Evolutionary conservation across 1,140 invertebrate genomes (phyloP), one percentile per base, ranked within the genome.

Genomic region (Tetramorium alpestre): DNA sequence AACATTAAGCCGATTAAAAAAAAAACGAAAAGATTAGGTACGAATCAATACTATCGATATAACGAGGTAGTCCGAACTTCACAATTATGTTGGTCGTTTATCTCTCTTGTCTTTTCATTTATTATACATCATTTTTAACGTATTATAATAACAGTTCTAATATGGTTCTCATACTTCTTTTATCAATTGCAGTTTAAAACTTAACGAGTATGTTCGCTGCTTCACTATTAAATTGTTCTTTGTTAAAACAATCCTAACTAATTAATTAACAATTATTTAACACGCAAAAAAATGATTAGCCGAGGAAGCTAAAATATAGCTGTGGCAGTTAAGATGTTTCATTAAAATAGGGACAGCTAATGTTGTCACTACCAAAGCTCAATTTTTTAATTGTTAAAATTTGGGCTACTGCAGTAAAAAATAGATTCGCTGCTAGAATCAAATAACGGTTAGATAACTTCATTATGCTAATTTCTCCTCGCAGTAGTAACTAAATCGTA

Each of bases 1-100:
- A 77, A 51, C 25, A 28, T 58, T 84, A 73, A 73, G 18, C 49
- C 67, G 49, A 33, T 73, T 73, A 22, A 76, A 60, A 76, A 62
- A 64, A 28, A 60, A 10, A 2, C 3, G 16, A 2, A 28, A 16
- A 62, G 38, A 60, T 77, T 60, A 58, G n/a, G 13, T 77, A 47
- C 4, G 54, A 76, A 60, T 76, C 54, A 16, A 76, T 44, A 47
- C 1, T 33, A 44, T 44, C 28, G 28, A 44, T 44, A 28, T 62
- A 77, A 62, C 56, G 33, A 28, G 51, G 1, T 16, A 75, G 25
- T 47, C 2, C 4, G 41, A 44, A 62, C 18, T 38, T 65, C 18
- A n/a, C 38, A 16, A 76, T 58, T 44, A 77, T n/a, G 16, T 62
- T 62, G 41, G 2, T 6, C 16, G 33, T 75, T 73, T 41, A 75